Evolutionary conservation across 2,113 vertebrate species (phyloP).

Genomic region (Myotis brandtii): DNA sequence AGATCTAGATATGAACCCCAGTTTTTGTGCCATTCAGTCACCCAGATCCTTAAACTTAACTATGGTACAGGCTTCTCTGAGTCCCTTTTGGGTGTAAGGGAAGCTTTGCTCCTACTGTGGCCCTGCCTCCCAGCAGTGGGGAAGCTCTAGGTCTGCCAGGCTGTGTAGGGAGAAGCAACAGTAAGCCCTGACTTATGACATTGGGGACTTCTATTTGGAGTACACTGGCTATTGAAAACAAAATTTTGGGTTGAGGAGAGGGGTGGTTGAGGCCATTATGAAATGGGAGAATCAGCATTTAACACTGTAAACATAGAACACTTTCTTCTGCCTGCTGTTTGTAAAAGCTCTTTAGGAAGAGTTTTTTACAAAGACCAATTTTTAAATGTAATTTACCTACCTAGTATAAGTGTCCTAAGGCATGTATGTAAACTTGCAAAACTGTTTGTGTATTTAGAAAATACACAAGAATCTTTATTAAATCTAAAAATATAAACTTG

Average conservation of each 20-base stretch:
- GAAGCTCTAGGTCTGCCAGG: slow-evolving; percentile 4
- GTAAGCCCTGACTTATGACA: slow-evolving; percentile 57
- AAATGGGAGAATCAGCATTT: slow-evolving; percentile 77
- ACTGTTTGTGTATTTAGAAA: slow-evolving; percentile 82
- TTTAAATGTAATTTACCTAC: slow-evolving; percentile 81
- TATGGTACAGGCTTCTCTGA: slow-evolving; percentile 71
- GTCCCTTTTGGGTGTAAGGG: slow-evolving; percentile 60
- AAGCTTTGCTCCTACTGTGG: slow-evolving; percentile 59
- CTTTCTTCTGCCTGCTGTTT: slow-evolving; percentile 81
- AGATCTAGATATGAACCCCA: slow-evolving; percentile 60
- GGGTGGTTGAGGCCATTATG: slow-evolving; percentile 67
- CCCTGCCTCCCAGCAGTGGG: slow-evolving; percentile 61
- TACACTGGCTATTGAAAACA: slow-evolving; percentile 69
- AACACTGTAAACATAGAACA: slow-evolving; percentile 80
- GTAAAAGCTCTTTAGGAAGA: slow-evolving; percentile 82
- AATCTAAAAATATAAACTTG: slow-evolving; percentile 83
- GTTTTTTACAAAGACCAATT: slow-evolving; percentile 84
- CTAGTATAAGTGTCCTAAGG: slow-evolving; percentile 82
- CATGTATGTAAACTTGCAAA: slow-evolving; percentile 83
- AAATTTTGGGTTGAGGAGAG: slow-evolving; percentile 56
- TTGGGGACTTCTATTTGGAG: slow-evolving; percentile 68
- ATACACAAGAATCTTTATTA: slow-evolving; percentile 83
- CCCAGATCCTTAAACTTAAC: slow-evolving; percentile 82
- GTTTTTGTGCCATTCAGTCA: slow-evolving; percentile 81
- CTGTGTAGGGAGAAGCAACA: slow-evolving; percentile 70